Evolutionary conservation across 2,797 vertebrate genomes (phyloP).

Genomic region (Synaphobranchus kaupii): DNA sequence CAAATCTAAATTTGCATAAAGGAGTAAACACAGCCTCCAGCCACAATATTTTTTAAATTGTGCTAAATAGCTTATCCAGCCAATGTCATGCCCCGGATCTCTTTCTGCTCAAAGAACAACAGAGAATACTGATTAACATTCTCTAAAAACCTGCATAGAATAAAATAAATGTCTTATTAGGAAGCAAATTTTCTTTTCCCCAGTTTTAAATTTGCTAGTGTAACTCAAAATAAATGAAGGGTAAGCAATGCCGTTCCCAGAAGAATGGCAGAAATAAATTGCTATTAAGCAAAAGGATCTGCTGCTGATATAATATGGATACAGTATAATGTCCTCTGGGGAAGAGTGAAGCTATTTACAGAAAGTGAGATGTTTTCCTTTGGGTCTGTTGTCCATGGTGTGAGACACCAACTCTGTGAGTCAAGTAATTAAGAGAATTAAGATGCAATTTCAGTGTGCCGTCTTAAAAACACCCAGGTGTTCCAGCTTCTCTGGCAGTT

Average conservation of each 20-base stretch:
- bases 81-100: conserved; percentile 8
- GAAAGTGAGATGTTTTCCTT: conserved; percentile 28
- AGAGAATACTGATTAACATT: conserved; percentile 1
- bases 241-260: conserved; percentile 22
- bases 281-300: conserved; percentile 18
- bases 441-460: conserved; percentile 7
- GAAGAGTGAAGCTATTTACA: conserved; percentile 2
- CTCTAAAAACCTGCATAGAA: background rate
- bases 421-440: conserved; percentile 33
- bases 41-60: conserved; percentile 26
- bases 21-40: conserved; percentile 15
- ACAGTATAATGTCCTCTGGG: background rate
- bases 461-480: conserved; percentile 5
- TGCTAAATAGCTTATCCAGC: conserved; percentile 18
- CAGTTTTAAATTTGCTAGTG: background rate
- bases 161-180: background rate
- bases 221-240: conserved; percentile 25
- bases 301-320: conserved; percentile 3
- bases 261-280: conserved; percentile 11
- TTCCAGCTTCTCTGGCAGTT: background rate
- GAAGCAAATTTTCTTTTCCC: background rate
- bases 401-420: conserved; percentile 4
- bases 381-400: background rate
- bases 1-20: conserved; percentile 21
- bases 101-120: background rate